Evolutionary conservation across 1,140 invertebrate genomes (phyloP).

Genomic region (Drosophila ercepeae): DNA sequence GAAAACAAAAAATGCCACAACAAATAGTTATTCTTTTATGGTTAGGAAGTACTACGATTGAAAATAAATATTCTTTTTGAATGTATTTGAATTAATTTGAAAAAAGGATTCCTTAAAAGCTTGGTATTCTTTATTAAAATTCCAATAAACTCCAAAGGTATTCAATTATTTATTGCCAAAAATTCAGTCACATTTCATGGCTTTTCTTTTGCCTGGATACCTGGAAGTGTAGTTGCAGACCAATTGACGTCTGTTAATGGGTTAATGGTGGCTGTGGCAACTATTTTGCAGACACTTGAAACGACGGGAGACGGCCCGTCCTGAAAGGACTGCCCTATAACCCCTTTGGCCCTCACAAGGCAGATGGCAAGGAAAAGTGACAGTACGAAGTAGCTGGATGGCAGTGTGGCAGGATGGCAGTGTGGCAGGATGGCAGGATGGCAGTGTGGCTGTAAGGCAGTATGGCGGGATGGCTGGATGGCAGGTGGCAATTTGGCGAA

Average conservation of each 20-base stretch:
- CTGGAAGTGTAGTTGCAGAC: neutral
- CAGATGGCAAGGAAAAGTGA: conserved; percentile 13
- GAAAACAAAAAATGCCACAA: no score
- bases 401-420: conserved; percentile 24
- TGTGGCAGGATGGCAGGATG: conserved; percentile 9
- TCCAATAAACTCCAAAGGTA: no score
- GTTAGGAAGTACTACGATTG: no score
- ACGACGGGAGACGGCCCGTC: neutral
- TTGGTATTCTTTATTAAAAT: no score
- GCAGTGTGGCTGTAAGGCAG: conserved; percentile 12
- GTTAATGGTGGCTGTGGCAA: conserved; percentile 21
- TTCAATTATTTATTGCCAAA: no score
- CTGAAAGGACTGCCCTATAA: no score
- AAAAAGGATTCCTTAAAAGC: no score
- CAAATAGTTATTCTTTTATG: no score
- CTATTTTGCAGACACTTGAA: conserved; percentile 15
- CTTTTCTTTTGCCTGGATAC: no score
- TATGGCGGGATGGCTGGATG: conserved; percentile 18
- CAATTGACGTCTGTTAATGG: conserved; percentile 37
- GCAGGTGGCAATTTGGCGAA: conserved; percentile 15
- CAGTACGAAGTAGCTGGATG: conserved; percentile 31
- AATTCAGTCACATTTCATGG: no score
- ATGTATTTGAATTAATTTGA: no score
- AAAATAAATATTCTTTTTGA: no score
- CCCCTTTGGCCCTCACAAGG: neutral